Base-by-base conservation (phyloP, 2,888 invertebrate species). In the Macrostomum cliftonense region DNA sequence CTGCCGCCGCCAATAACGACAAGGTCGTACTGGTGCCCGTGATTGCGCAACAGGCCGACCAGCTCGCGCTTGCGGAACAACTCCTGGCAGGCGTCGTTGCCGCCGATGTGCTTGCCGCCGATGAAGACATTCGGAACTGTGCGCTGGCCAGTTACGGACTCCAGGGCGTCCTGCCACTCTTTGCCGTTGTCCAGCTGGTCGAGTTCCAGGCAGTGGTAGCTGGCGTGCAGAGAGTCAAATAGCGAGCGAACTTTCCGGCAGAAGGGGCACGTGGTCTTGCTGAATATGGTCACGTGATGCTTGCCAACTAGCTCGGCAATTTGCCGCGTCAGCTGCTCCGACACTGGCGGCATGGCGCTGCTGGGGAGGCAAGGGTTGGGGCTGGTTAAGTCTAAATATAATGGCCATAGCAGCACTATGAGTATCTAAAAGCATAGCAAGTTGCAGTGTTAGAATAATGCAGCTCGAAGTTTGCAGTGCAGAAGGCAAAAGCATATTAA, bases 1-100 rank as follows among this genome's bases (percentile, higher is more conserved):
- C 91, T 91, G 21, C 93, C 93, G 47, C 93, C 93, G 42, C 93
- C 93, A 60, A 95, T 78, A 16, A 95, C 91, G 52, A 89, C 78
- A 64, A 95, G 74, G 69, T 95, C 93, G 73, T 84, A 95, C 63
- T 86, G 82, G 64, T 76, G 80, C 57, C 71, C 71, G 63, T 37
- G 14, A 17, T 43, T 54, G 28, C 57, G 54, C 17, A 68, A 55
- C 58, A 63, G 55, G 4, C 55, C 53, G 39, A 61, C 20, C n/a
- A 69, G 58, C 43, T 56, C 56, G 42, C 59, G 59, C 19, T 65
- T 59, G 1, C 47, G 50, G 49, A 71, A 65, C 1, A 68, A 65
- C 50, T 66, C 63, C 38, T 71, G 46, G 0, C 73, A 71, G 38
- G 65, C 68, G 59, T 75, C 74, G 60, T 71, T 64, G 2, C 68